These are phyloP conservation scores for Dromas ardeola DNA, from an alignment of 2,113 vertebrate genomes.

Conservation along the genomic window DNA sequence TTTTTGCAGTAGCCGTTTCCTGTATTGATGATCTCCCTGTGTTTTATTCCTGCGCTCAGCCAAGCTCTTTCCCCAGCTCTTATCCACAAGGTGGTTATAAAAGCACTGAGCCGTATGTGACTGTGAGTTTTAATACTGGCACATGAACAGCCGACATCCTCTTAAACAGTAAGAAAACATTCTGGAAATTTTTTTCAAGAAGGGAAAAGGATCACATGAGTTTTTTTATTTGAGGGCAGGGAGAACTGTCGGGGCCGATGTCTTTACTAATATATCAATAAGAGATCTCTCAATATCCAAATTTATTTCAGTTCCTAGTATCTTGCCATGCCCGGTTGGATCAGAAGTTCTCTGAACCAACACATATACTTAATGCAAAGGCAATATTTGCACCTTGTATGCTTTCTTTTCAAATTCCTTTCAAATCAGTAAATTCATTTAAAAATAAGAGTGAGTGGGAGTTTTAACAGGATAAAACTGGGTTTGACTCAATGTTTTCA, in stretches of 20 bases:
- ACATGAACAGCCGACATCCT: accelerated
- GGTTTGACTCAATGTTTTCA: background rate
- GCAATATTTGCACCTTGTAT: accelerated
- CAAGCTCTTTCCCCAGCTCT: background rate
- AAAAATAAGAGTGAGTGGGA: background rate
- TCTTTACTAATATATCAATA: background rate
- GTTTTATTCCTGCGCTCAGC: background rate
- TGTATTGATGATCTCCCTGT: background rate
- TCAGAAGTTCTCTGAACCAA: background rate
- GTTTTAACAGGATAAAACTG: background rate
- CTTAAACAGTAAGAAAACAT: background rate
- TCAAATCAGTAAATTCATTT: background rate
- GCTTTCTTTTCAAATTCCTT: background rate
- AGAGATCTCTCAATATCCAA: background rate
- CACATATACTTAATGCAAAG: accelerated
- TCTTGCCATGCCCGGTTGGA: background rate
- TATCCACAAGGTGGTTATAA: background rate
- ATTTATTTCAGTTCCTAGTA: background rate
- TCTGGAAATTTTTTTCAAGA: background rate
- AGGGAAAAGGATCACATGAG: background rate
- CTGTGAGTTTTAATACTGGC: background rate
- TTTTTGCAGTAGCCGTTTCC: background rate
- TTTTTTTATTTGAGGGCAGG: background rate
- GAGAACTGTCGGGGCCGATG: background rate
- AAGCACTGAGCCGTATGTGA: background rate